Conservation (phyloP, 2,113 vertebrate species). For the Microtus richardsoni region DNA sequence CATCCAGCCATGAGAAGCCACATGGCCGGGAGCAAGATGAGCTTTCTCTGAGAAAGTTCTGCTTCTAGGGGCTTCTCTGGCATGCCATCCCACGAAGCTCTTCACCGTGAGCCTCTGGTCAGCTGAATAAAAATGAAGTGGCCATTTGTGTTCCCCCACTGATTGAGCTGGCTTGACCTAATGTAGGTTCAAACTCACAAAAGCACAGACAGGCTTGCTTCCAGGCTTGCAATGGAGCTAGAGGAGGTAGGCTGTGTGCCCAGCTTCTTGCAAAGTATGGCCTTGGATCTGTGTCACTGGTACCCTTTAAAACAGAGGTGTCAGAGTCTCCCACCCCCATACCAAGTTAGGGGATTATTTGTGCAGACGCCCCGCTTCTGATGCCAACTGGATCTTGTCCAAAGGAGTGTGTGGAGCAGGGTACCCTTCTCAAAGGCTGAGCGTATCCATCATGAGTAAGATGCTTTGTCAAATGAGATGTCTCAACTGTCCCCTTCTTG, state of each 20-base stretch:
- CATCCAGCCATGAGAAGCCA: background rate
- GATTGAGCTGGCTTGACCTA: conserved; percentile 71
- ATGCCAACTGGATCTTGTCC: conserved; percentile 57
- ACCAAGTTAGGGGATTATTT: background rate
- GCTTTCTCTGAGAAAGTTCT: conserved; percentile 53
- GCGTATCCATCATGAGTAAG: background rate
- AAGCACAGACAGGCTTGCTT: conserved; percentile 73
- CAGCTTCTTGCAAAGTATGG: conserved; percentile 58
- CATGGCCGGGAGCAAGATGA: background rate
- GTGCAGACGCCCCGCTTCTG: conserved; percentile 63
- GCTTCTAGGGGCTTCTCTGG: conserved; percentile 61
- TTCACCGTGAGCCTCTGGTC: conserved; percentile 44
- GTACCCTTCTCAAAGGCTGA: conserved; percentile 44
- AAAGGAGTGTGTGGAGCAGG: conserved; percentile 48
- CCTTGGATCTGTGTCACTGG: conserved; percentile 65
- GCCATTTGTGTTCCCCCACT: conserved; percentile 70
- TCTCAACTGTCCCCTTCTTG: background rate
- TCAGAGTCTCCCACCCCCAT: background rate
- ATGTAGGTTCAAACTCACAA: conserved; percentile 70
- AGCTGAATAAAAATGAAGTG: conserved; percentile 77
- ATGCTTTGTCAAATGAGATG: background rate
- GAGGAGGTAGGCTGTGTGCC: conserved; percentile 69
- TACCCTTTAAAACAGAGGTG: conserved; percentile 67
- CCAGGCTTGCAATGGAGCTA: conserved; percentile 72
- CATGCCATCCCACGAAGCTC: conserved; percentile 36